A percentile compares a stretch with the other conserved stretches of the same genome.
phyloP scores from a whole-genome alignment of 2,113 vertebrate genomes.

The Cacatua alba region DNA sequence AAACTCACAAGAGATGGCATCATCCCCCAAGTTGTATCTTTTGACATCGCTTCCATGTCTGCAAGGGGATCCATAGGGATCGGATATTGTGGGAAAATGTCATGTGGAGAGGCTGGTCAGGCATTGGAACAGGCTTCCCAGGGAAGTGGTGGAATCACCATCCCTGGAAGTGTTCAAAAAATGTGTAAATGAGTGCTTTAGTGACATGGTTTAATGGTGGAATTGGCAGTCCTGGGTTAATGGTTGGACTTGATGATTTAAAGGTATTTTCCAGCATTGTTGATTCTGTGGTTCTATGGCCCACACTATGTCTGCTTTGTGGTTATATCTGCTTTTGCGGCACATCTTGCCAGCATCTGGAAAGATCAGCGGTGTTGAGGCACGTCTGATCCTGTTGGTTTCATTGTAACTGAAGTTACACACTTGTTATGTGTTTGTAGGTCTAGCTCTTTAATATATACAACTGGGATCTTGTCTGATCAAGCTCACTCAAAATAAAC shows the following conservation, averaged over 20 bases:
- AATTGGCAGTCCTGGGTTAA: neutral
- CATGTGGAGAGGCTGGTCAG: neutral
- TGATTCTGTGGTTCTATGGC: neutral
- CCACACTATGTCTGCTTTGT: neutral
- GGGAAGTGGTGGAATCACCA: neutral
- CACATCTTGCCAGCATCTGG: neutral
- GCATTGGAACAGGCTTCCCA: neutral
- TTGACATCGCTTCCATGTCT: neutral
- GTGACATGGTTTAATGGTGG: neutral
- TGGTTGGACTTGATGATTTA: neutral
- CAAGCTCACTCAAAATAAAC: neutral
- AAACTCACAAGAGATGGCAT: accelerated
- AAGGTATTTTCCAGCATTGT: neutral
- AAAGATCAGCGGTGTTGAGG: neutral
- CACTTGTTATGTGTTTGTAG: neutral
- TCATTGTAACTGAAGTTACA: neutral
- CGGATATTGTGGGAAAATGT: neutral
- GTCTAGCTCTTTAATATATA: neutral
- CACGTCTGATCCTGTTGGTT: neutral
- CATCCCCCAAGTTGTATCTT: neutral
- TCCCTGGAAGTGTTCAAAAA: neutral
- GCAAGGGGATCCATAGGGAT: neutral
- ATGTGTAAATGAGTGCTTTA: neutral
- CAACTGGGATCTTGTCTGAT: neutral
- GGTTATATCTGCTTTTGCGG: neutral